phyloP scores from a whole-genome alignment of 2,113 vertebrate species.

The Marmota monax region DNA sequence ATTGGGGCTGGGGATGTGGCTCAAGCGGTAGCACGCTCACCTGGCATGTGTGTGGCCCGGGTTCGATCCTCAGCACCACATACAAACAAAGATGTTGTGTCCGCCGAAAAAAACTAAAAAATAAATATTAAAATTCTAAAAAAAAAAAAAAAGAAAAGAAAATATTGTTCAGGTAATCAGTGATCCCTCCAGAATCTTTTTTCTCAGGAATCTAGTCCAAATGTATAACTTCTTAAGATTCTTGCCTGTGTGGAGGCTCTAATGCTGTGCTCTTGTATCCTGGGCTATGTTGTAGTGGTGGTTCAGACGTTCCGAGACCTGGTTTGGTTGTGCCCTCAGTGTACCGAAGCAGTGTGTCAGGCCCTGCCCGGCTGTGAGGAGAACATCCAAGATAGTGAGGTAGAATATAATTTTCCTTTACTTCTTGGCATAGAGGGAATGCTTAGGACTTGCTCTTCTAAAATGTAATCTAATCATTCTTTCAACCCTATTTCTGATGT shows the following conservation, averaged over 20 bases:
- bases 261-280: neutral
- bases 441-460: neutral
- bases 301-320: conserved; percentile 96
- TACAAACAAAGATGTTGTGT: too few relatives aligned
- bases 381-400: conserved; percentile 94
- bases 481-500: rapidly evolving
- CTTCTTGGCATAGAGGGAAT: neutral
- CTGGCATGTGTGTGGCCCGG: too few relatives aligned
- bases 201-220: neutral
- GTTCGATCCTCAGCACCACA: too few relatives aligned
- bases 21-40: too few relatives aligned
- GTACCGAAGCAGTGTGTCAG: conserved; percentile 90
- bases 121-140: too few relatives aligned
- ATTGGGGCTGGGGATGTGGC: neutral
- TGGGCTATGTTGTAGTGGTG: conserved; percentile 88
- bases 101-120: too few relatives aligned
- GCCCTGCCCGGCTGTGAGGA: conserved; percentile 94
- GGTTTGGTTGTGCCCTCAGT: conserved; percentile 97
- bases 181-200: neutral
- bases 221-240: neutral
- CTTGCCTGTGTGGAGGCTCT: neutral
- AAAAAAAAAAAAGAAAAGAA: neutral
- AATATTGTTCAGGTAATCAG: neutral
- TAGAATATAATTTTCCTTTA: conserved; percentile 72
- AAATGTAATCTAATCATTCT: conserved; percentile 28